Base-by-base conservation (phyloP, 2,797 vertebrate species). In the Hybognathus amarus region DNA sequence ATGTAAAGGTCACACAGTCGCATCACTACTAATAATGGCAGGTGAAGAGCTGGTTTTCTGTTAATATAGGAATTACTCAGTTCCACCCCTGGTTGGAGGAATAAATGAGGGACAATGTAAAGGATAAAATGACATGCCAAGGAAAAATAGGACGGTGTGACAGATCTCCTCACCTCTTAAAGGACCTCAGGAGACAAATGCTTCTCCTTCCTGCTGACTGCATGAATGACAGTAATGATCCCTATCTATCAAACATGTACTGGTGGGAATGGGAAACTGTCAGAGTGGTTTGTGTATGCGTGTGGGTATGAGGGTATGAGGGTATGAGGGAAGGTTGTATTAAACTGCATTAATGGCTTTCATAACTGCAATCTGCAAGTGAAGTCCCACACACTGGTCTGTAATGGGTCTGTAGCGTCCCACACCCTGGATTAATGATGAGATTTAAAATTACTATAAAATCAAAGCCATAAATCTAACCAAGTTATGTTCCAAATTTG, bases 171-270 rank as follows among this genome's bases (percentile, higher is more conserved):
- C 84, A 83, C 85, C 71, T 2, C 61, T 42, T 42, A 18, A 52
- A 47, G 79, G 75, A 38, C 8, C 67, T 64, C 50, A 61, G 54
- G 82, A 84, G 76, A 79, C 67, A 7, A 61, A 63, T 82, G 67
- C 54, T 52, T 56, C 54, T 74, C 27, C 33, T 80, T 85, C 24
- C 84, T 54, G 22, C 38, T 73, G 82, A 80, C 88, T 73, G 80
- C 77, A 42, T 86, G 81, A 85, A 79, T 77, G 87, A 84, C 88
- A 83, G 75, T 89, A 91, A 91, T 87, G 85, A 91, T 84, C 87
- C 86, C 80, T 73, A 88, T 68, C 86, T 89, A 91, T 91, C 88
- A 71, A 79, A 87, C 56, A 47, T 56, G 38, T 45, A 67, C 7
- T n/a, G 63, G 66, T 76, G 24, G 40, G 50, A 66, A 45, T 77